Evolutionary conservation across 1,140 invertebrate species (phyloP).

Genomic region (Bactericera cockerelli): DNA sequence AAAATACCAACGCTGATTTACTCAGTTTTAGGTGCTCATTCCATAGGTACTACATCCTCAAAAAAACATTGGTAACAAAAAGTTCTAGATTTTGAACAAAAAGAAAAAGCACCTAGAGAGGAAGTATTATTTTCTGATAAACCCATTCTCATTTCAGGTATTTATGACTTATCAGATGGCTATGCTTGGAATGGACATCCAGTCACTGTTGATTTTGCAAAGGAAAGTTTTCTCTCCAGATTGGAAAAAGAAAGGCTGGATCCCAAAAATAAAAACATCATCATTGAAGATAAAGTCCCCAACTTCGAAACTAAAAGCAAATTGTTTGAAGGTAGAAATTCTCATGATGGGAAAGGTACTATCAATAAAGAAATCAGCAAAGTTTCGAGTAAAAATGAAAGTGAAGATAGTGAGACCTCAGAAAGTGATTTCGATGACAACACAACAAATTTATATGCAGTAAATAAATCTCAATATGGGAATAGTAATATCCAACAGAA

Average conservation of each 20-base stretch:
- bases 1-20: not conserved
- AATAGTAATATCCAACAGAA: no score
- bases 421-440: no score
- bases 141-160: not conserved
- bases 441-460: no score
- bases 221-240: slow-evolving; percentile 5
- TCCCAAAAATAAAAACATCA: slow-evolving; percentile 3
- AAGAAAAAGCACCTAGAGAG: no score
- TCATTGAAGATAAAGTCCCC: not conserved
- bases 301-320: no score
- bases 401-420: no score
- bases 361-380: no score
- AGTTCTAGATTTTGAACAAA: not conserved
- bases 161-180: not conserved
- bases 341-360: no score
- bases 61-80: not conserved
- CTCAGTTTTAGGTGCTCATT: not conserved
- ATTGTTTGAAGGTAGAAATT: no score
- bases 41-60: not conserved
- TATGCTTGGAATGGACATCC: not conserved
- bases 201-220: not conserved
- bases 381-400: no score
- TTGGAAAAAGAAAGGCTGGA: not conserved
- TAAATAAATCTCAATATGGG: no score
- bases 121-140: not conserved